Evolutionary conservation across 2,888 invertebrate species (phyloP).

Genomic region (Lasioglossum leucozonium): DNA sequence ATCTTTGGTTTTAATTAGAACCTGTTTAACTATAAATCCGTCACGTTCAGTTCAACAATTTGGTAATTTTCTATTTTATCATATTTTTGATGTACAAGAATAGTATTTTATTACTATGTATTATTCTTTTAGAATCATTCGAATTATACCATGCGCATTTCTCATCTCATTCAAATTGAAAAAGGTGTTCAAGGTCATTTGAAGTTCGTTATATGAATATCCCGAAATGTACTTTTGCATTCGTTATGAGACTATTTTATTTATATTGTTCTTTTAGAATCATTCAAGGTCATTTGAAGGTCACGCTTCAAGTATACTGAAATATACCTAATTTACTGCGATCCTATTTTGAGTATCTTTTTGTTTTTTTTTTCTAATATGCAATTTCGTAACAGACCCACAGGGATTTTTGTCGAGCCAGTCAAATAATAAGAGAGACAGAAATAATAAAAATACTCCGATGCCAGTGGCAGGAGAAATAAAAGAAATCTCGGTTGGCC

Average conservation of each 20-base stretch:
- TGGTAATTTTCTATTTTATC: not conserved
- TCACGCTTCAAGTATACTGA: too few species aligned
- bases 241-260: too few species aligned
- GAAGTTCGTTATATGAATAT: not conserved
- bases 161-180: too few species aligned
- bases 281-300: too few species aligned
- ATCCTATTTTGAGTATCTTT: not conserved
- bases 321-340: not conserved
- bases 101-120: too few species aligned
- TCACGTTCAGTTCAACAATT: not conserved
- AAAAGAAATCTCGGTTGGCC: not conserved
- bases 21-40: not conserved
- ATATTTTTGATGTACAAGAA: not conserved
- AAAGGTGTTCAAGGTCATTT: not conserved
- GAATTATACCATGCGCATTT: too few species aligned
- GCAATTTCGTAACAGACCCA: not conserved
- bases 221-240: too few species aligned
- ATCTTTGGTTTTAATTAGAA: not conserved
- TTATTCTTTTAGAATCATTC: too few species aligned
- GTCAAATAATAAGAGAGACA: not conserved
- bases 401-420: not conserved
- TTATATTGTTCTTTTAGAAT: too few species aligned
- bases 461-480: not conserved
- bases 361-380: not conserved
- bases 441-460: not conserved